Evolutionary conservation across 2,888 invertebrate genomes (phyloP).

Genomic region (Electrophaes corylata): DNA sequence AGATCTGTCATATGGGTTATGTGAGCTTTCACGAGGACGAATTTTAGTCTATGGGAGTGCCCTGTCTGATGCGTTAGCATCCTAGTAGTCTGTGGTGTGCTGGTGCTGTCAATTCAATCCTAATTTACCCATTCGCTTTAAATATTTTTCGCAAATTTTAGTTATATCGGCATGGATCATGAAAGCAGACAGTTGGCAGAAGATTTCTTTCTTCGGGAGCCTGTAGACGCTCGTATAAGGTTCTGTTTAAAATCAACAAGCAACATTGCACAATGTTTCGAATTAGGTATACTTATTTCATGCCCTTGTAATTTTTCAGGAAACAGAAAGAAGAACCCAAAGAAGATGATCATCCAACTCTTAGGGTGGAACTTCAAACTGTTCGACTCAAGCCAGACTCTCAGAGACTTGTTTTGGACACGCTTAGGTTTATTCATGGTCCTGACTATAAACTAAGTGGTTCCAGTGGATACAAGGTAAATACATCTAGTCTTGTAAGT

Average conservation of each 20-base stretch:
- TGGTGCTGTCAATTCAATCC: too few relatives aligned
- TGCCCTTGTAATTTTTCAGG: constrained; percentile 43
- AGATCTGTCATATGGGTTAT: too few relatives aligned
- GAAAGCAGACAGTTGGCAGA: constrained; percentile 83
- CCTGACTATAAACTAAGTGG: constrained; percentile 85
- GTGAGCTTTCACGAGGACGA: too few relatives aligned
- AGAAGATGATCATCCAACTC: constrained; percentile 76
- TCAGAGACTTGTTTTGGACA: constrained; percentile 89
- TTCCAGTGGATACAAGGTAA: constrained; percentile 83
- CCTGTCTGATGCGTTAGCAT: too few relatives aligned
- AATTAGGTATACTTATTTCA: not conserved
- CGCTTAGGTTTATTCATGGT: constrained; percentile 90
- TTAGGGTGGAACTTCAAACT: constrained; percentile 91
- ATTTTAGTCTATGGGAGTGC: too few relatives aligned
- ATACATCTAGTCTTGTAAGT: not conserved
- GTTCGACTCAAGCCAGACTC: constrained; percentile 87
- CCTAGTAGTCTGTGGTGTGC: too few relatives aligned
- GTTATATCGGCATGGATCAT: constrained; percentile 78
- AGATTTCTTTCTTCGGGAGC: constrained; percentile 86
- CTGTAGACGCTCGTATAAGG: constrained; percentile 86
- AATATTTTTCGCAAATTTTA: constrained; percentile 20
- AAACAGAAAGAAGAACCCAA: constrained; percentile 73
- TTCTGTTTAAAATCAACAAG: constrained; percentile 45
- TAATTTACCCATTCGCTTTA: too few relatives aligned
- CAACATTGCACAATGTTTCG: constrained; percentile 41